phyloP scores from a whole-genome alignment of 2,888 invertebrate genomes.

The Falcaria lacertinaria region DNA sequence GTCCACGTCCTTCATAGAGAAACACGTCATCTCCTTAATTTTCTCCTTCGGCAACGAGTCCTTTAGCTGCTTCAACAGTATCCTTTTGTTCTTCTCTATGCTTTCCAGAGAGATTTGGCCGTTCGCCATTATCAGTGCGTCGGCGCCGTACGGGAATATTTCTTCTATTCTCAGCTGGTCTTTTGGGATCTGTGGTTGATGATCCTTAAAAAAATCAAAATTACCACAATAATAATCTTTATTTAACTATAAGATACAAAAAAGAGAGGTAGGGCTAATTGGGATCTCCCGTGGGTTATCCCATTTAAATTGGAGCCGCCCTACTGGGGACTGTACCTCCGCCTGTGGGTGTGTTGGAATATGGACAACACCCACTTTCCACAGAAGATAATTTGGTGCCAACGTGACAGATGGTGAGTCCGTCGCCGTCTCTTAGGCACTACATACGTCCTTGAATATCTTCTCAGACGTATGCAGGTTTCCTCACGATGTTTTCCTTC shows the following conservation, averaged over 20 bases:
- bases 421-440: no score
- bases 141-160: slow-evolving; percentile 51
- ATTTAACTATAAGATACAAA: background rate
- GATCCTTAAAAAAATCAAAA: background rate
- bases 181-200: background rate
- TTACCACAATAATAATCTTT: background rate
- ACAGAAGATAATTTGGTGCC: no score
- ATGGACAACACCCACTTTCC: no score
- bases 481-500: no score
- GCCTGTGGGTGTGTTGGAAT: no score
- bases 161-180: slow-evolving; percentile 22
- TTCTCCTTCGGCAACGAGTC: slow-evolving; percentile 34
- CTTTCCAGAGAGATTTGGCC: slow-evolving; percentile 53
- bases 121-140: slow-evolving; percentile 29
- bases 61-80: slow-evolving; percentile 44
- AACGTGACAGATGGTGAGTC: no score
- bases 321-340: no score
- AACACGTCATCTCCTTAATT: slow-evolving; percentile 55
- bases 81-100: slow-evolving; percentile 61
- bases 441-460: no score
- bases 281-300: no score
- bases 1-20: slow-evolving; percentile 70
- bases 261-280: no score
- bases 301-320: no score
- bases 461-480: no score